Evolutionary conservation across 2,888 invertebrate genomes (phyloP).

Genomic region (Xestia xanthographa): DNA sequence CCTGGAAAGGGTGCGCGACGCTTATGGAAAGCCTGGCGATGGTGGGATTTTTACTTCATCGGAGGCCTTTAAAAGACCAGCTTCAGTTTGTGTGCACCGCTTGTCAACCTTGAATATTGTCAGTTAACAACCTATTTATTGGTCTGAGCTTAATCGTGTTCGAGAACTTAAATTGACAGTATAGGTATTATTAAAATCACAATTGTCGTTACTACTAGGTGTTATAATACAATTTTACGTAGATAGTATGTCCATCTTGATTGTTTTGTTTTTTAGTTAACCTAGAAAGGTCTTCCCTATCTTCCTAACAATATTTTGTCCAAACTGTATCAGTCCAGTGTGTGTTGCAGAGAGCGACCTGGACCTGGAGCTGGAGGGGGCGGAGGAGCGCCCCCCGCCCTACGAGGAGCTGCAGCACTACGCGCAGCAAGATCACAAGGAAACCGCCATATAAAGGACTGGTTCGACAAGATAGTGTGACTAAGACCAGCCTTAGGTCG

Average conservation of each 20-base stretch:
- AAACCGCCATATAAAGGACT: conserved; percentile 80
- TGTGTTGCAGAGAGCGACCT: conserved; percentile 83
- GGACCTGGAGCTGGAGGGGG: conserved; percentile 80
- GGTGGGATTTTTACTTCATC: not conserved
- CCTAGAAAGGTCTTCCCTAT: too few species aligned
- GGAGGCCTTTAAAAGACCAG: not conserved
- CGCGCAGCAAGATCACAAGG: conserved; percentile 73
- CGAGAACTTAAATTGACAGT: not conserved
- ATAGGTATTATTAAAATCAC: not conserved
- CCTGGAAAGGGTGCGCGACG: not conserved
- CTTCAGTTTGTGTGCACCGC: not conserved
- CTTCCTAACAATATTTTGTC: too few species aligned
- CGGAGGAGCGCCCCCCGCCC: conserved; percentile 81
- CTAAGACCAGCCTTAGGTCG: not conserved
- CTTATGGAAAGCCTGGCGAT: not conserved
- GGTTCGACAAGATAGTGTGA: not conserved
- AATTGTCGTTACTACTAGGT: not conserved
- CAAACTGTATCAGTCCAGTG: not conserved
- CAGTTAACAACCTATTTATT: not conserved
- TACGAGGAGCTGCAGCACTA: conserved; percentile 79
- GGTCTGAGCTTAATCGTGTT: not conserved
- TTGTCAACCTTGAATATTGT: too few species aligned
- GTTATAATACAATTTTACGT: not conserved
- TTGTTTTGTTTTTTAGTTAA: too few species aligned
- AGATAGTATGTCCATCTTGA: too few species aligned